phyloP scores from a whole-genome alignment of 2,797 vertebrate genomes.

The Bothrops alternatus region DNA sequence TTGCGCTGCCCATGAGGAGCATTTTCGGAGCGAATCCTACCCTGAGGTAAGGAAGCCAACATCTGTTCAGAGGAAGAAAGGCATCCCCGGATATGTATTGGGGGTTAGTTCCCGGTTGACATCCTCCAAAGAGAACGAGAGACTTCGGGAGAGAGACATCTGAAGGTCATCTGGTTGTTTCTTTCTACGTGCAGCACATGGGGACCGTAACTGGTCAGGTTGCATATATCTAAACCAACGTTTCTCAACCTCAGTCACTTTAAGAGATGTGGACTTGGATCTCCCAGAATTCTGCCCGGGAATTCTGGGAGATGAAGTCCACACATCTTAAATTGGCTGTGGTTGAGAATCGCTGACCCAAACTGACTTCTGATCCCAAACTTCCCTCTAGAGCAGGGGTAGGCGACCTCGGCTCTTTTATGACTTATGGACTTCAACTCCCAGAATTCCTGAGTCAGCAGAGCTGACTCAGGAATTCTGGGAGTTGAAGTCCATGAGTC shows the following conservation, averaged over 20 bases:
- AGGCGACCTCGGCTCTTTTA: too few relatives aligned
- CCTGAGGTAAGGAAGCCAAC: constrained; percentile 77
- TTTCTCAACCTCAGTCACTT: neutral
- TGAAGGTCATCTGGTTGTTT: too few relatives aligned
- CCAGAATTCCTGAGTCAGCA: too few relatives aligned
- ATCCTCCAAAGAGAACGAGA: neutral
- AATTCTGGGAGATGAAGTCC: neutral
- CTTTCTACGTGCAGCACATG: too few relatives aligned
- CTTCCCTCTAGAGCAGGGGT: neutral
- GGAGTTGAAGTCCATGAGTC: too few relatives aligned
- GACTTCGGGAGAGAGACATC: neutral
- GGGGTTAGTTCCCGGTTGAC: neutral
- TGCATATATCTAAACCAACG: neutral
- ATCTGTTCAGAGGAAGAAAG: neutral
- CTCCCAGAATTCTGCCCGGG: neutral
- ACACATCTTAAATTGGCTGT: fast-evolving
- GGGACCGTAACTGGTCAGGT: neutral
- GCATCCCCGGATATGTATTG: neutral
- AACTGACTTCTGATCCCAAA: neutral
- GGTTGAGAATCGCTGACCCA: neutral
- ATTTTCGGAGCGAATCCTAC: constrained; percentile 82
- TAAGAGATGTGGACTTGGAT: neutral
- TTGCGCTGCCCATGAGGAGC: constrained; percentile 83
- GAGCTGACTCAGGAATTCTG: too few relatives aligned
- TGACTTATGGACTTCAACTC: too few relatives aligned